A percentile compares a stretch with the other conserved stretches of the same genome.
phyloP scores from a whole-genome alignment of 2,888 invertebrate species.

The Pinctada fucata region DNA sequence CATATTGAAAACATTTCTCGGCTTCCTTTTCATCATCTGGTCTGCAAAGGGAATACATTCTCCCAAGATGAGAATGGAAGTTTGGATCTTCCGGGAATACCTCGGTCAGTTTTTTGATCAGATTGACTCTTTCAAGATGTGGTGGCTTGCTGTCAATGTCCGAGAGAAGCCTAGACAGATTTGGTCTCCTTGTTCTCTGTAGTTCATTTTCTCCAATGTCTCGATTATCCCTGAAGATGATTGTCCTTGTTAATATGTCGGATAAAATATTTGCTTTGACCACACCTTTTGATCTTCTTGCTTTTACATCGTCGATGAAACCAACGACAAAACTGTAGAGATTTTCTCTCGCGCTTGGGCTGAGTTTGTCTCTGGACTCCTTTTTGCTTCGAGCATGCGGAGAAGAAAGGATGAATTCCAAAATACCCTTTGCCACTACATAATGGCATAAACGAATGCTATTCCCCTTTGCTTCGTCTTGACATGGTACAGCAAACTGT shows the following conservation, averaged over 20 bases:
- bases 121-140: slow-evolving; percentile 48
- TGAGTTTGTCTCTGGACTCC: slow-evolving; percentile 23
- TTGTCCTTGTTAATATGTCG: slow-evolving; percentile 49
- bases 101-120: slow-evolving; percentile 42
- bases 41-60: slow-evolving; percentile 48
- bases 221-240: slow-evolving; percentile 52
- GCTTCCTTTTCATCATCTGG: slow-evolving; percentile 46
- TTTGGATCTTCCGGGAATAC: slow-evolving; percentile 51
- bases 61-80: slow-evolving; percentile 48
- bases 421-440: slow-evolving; percentile 52
- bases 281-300: slow-evolving; percentile 40
- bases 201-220: slow-evolving; percentile 46
- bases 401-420: slow-evolving; percentile 41
- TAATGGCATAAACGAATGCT: slow-evolving; percentile 41
- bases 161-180: slow-evolving; percentile 47
- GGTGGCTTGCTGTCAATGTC: slow-evolving; percentile 50
- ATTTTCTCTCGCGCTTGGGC: slow-evolving; percentile 40
- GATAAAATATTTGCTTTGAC: slow-evolving; percentile 33
- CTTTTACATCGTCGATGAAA: slow-evolving; percentile 47
- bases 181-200: slow-evolving; percentile 34
- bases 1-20: slow-evolving; percentile 42
- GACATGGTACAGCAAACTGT: slow-evolving; percentile 24
- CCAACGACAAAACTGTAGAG: slow-evolving; percentile 42
- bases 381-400: slow-evolving; percentile 7
- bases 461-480: slow-evolving; percentile 12